Base-by-base conservation (phyloP, 2,888 invertebrate species). In the Drosophila affinis region DNA sequence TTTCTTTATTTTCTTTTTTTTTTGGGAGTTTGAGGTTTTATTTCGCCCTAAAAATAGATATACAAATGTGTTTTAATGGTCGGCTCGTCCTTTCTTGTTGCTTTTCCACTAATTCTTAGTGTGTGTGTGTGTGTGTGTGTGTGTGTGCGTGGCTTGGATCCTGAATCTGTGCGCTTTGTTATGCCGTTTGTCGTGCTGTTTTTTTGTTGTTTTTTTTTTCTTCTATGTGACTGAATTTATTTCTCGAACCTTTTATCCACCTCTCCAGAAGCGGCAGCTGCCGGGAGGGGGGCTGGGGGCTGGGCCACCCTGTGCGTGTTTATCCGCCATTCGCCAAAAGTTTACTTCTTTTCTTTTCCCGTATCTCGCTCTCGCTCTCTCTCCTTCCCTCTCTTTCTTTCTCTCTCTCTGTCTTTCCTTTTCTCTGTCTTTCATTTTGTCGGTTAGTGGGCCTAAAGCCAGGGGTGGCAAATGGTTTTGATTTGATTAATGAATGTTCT, bases 401-500 rank as follows among this genome's bases (percentile, higher is more conserved):
- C 49, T 47, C n/a, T 46, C 58, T 65, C 47, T 56, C 52, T 59
- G 9, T 9, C n/a, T 27, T 24, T 17, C 17, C 46, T 39, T 46
- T 32, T 55, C 39, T 60, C 17, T 51, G 49, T n/a, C 44, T 46
- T 52, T 34, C 55, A 32, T 69, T 61, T 59, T 63, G 39, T 47
- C 47, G 48, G 64, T 63, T 71, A 56, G 51, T 83, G 78, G 84
- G 74, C 70, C 74, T 74, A 68, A 39, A 73, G 76, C 78, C 72
- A 69, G 62, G 88, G 89, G 83, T 84, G 86, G 87, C 87, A 90
- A 90, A 88, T 90, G 90, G 88, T 90, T 90, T 90, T 90, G 90
- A 90, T 90, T 90, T 90, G 90, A 90, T 90, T 90, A 90, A 90
- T 90, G 90, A 89, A 90, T 89, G 90, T 89, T 90, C 88, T 90